Evolutionary conservation across 2,113 vertebrate genomes (phyloP), one percentile per base, ranked within the genome.

Genomic region (Saguinus midas): DNA sequence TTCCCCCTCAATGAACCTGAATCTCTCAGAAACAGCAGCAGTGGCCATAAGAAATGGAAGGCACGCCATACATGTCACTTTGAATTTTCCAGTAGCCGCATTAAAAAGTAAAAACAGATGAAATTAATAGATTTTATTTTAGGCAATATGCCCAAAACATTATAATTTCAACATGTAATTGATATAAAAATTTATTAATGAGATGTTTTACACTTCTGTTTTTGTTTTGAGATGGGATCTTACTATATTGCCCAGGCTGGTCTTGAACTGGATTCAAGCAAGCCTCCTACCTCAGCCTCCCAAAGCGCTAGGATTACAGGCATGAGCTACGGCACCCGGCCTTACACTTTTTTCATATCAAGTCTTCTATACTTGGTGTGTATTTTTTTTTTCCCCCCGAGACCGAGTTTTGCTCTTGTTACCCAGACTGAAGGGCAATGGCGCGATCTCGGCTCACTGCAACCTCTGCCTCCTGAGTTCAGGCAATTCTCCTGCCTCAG

Each of bases 1-100:
- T 29, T 55, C 35, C 21, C 76, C 90, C 17, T 6, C 40, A 17
- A 0, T 1, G 8, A 35, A 29, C 14, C 64, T 7, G 20, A 27
- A n/a, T 29, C n/a, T 29, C 85, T 73, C 45, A 21, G 70, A 37
- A 27, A 18, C 11, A 35, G 37, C 57, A 70, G 27, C 12, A 1
- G 11, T 0, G 21, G 21, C 55, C 35, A 25, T 10, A 0, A 37
- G 40, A 52, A 73, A 78, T 7, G 45, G 37, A 37, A 58, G 35
- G 25, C 0, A 11, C 25, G 29, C 61, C 14, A 11, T 1, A 13
- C 1, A 11, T 2, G 20, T 8, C 0, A 52, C 20, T 40, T 75
- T 29, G 87, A 20, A 58, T 21, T 66, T 66, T 18, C 37, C 13
- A 43, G 90, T 10, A 85, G 57, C 61, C 64, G 72, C 2, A 5